A percentile compares a stretch with the other conserved stretches of the same genome.
phyloP scores from a whole-genome alignment of 1,140 invertebrate species.

The Pseudomyrmex concolor region DNA sequence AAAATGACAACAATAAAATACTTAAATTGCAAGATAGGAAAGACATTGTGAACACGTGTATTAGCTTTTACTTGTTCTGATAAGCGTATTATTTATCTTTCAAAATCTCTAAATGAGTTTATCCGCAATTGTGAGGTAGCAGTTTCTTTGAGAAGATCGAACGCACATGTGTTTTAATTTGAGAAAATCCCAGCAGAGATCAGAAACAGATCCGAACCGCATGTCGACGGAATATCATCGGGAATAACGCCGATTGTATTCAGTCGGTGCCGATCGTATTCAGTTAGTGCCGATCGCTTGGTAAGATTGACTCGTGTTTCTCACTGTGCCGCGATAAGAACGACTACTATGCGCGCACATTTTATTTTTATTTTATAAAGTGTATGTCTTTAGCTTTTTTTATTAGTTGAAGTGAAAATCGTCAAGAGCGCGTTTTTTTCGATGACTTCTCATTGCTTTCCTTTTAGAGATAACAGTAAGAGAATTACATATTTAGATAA shows the following conservation, averaged over 20 bases:
- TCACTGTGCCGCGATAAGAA: background rate
- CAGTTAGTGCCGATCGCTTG: conserved; percentile 70
- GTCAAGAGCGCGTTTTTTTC: too few relatives aligned
- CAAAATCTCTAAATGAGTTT: too few relatives aligned
- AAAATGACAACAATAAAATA: background rate
- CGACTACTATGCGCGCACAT: too few relatives aligned
- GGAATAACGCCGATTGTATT: conserved; percentile 26
- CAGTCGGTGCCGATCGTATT: conserved; percentile 67
- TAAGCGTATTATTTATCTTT: background rate
- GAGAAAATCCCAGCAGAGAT: conserved; percentile 15
- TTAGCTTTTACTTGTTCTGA: background rate
- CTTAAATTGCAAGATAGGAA: background rate
- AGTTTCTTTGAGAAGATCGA: too few relatives aligned
- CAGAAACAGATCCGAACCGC: conserved; percentile 1
- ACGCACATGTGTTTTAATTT: too few relatives aligned
- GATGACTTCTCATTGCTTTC: too few relatives aligned
- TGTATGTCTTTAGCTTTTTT: background rate
- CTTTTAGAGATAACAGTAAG: too few relatives aligned
- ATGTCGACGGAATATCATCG: too few relatives aligned
- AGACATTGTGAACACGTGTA: background rate
- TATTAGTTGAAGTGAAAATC: background rate
- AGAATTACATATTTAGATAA: too few relatives aligned
- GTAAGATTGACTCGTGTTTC: conserved; percentile 61
- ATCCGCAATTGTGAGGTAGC: too few relatives aligned
- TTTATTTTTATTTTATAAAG: background rate